phyloP scores from a whole-genome alignment of 2,113 vertebrate species.

The Channa maculata region DNA sequence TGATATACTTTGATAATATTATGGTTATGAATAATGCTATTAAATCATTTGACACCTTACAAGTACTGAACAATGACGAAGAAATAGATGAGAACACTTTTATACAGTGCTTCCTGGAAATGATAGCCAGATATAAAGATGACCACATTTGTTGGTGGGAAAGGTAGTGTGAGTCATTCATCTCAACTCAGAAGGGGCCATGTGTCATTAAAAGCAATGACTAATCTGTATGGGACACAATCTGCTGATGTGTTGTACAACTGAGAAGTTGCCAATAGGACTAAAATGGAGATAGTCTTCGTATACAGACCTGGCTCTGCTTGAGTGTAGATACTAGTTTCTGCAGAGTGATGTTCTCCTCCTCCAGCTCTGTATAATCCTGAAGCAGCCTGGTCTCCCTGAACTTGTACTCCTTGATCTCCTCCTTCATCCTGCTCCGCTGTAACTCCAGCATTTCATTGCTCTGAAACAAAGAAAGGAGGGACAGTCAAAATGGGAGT shows the following conservation, averaged over 20 bases:
- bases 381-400: constrained; percentile 94
- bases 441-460: constrained; percentile 94
- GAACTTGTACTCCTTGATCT: constrained; percentile 97
- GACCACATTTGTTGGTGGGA: background rate
- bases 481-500: background rate
- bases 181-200: no score
- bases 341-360: constrained; percentile 98
- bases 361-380: constrained; percentile 97
- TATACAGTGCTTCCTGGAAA: background rate
- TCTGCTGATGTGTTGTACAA: background rate
- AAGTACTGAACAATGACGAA: constrained; percentile 13
- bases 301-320: constrained; percentile 91
- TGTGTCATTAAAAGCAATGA: constrained; percentile 7
- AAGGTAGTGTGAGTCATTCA: background rate
- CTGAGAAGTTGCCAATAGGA: constrained; percentile 1
- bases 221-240: background rate
- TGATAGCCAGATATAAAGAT: background rate
- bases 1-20: no score
- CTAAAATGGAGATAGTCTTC: background rate
- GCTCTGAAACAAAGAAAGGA: constrained; percentile 77
- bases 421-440: constrained; percentile 93
- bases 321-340: constrained; percentile 96
- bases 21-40: no score
- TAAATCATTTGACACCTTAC: background rate
- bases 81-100: background rate